Evolutionary conservation across 2,113 vertebrate species (phyloP).

Genomic region (Kryptolebias marmoratus): DNA sequence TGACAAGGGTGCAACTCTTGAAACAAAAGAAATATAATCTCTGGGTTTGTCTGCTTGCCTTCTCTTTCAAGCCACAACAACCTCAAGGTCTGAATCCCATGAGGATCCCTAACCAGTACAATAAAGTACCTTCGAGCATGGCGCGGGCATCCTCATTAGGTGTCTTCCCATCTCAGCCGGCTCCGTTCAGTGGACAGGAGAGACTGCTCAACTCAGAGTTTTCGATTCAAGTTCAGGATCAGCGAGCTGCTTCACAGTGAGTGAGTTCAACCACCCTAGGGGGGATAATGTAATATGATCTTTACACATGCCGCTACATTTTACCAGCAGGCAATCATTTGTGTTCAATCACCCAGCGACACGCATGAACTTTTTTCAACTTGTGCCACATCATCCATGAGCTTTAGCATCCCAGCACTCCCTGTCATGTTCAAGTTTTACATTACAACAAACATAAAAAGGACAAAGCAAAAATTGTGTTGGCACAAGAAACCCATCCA

Average conservation of each 20-base stretch:
- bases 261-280: conserved; percentile 7
- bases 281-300: conserved; percentile 26
- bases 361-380: conserved; percentile 22
- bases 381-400: neutral
- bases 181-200: conserved; percentile 18
- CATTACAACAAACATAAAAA: neutral
- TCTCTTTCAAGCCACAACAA: conserved; percentile 4
- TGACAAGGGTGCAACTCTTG: conserved; percentile 24
- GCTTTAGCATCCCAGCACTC: neutral
- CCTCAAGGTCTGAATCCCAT: conserved; percentile 7
- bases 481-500: neutral
- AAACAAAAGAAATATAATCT: conserved; percentile 20
- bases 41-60: conserved; percentile 6
- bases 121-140: conserved; percentile 19
- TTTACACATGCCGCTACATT: conserved; percentile 30
- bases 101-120: conserved; percentile 12
- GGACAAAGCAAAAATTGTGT: neutral
- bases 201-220: conserved; percentile 11
- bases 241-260: conserved; percentile 49
- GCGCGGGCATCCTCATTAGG: conserved; percentile 6
- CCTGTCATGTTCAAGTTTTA: neutral
- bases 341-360: conserved; percentile 20
- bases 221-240: conserved; percentile 44
- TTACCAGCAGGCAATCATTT: conserved; percentile 39
- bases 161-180: neutral